A percentile compares a stretch with the other conserved stretches of the same genome.
Evolutionary conservation across 2,888 invertebrate species (phyloP).

Genomic region (Synergus laeviventris): DNA sequence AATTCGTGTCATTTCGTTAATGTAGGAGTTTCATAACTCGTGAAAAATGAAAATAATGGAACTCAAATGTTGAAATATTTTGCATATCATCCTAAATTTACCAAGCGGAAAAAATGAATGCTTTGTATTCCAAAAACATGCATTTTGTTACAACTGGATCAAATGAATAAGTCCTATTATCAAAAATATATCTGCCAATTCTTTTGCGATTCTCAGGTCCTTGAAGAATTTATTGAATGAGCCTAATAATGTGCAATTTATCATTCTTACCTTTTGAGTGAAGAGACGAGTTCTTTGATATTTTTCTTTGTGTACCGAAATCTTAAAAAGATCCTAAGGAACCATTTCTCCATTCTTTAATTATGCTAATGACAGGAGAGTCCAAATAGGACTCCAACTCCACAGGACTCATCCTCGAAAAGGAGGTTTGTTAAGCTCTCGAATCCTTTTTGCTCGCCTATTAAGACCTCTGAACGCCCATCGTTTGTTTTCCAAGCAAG

Average conservation of each 20-base stretch:
- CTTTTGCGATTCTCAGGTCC: background rate
- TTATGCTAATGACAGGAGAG: slow-evolving; percentile 30
- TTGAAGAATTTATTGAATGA: background rate
- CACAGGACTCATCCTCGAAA: slow-evolving; percentile 19
- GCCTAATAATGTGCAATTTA: slow-evolving; percentile 14
- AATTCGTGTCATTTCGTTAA: slow-evolving; percentile 21
- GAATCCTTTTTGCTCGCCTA: slow-evolving; percentile 23
- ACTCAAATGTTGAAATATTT: background rate
- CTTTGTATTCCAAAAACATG: background rate
- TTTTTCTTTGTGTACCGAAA: slow-evolving; percentile 10
- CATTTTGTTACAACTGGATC: background rate
- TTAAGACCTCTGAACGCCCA: slow-evolving; percentile 32
- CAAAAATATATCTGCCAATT: background rate
- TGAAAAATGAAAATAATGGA: background rate
- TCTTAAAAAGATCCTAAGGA: background rate
- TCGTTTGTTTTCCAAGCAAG: slow-evolving; percentile 36
- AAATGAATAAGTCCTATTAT: background rate
- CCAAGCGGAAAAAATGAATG: too few species aligned
- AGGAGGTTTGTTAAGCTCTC: slow-evolving; percentile 28
- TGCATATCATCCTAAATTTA: background rate
- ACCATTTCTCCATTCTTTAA: slow-evolving; percentile 15
- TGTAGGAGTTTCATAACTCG: background rate
- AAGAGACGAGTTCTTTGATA: background rate
- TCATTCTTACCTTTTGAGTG: background rate
- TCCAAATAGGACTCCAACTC: slow-evolving; percentile 18